These are phyloP conservation scores for Goniozus legneri DNA, from an alignment of 1,140 invertebrate genomes.

Conservation along the genomic window DNA sequence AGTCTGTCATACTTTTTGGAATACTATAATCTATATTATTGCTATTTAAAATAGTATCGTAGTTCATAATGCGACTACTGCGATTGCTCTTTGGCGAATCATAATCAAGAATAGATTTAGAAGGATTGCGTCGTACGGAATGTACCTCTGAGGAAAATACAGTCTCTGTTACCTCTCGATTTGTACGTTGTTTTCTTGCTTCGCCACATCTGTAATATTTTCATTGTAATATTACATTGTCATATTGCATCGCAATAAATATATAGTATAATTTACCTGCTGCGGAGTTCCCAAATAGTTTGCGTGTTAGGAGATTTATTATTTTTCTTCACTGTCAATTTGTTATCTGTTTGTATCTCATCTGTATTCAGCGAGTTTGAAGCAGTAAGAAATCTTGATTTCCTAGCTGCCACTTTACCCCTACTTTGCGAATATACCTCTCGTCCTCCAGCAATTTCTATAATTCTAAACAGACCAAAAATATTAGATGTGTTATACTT, in stretches of 20 bases:
- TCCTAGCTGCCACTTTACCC: constrained; percentile 70
- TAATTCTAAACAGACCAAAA: constrained; percentile 63
- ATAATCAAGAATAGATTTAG: constrained; percentile 49
- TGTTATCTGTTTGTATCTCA: constrained; percentile 52
- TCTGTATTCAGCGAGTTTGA: constrained; percentile 56
- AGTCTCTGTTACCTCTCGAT: constrained; percentile 62
- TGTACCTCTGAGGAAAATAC: constrained; percentile 64
- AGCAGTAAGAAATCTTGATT: constrained; percentile 62
- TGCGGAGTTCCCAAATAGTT: constrained; percentile 63
- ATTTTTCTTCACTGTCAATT: constrained; percentile 52
- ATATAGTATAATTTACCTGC: constrained; percentile 40
- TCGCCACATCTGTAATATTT: constrained; percentile 52
- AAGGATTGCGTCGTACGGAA: constrained; percentile 55
- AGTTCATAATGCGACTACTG: constrained; percentile 46
- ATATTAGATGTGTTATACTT: not conserved
- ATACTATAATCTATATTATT: constrained; percentile 52
- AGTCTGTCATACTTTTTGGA: constrained; percentile 50
- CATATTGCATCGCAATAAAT: too few relatives aligned
- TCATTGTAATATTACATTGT: constrained; percentile 2
- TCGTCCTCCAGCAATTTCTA: constrained; percentile 83
- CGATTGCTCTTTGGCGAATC: constrained; percentile 48
- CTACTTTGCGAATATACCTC: constrained; percentile 82
- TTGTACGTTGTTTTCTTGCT: constrained; percentile 52
- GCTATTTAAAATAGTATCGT: constrained; percentile 52
- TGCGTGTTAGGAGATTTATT: constrained; percentile 59